A percentile compares a stretch with the other conserved stretches of the same genome.
Conservation (phyloP, 2,797 vertebrate species). For the Microchirus variegatus region DNA sequence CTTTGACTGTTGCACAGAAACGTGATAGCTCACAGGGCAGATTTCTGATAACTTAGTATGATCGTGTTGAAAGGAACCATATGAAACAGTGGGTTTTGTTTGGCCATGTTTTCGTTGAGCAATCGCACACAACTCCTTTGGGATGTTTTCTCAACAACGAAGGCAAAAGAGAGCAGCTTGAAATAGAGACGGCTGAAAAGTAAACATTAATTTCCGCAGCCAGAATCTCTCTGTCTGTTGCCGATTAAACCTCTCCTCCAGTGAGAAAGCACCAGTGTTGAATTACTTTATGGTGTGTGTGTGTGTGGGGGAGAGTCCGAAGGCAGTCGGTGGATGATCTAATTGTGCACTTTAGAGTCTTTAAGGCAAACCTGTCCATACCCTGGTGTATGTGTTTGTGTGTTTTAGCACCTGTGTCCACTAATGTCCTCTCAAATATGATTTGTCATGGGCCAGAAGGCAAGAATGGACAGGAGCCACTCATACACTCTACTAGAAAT, state of each 20-base stretch:
- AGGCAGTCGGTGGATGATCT: slow-evolving; percentile 49
- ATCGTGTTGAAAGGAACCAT: slow-evolving; percentile 58
- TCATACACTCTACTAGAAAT: too few species aligned
- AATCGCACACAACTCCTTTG: slow-evolving; percentile 65
- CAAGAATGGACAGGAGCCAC: neutral
- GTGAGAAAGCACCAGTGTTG: slow-evolving; percentile 49
- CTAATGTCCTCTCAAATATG: slow-evolving; percentile 55
- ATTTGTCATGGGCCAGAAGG: slow-evolving; percentile 55
- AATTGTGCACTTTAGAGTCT: slow-evolving; percentile 44
- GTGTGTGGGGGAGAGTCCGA: slow-evolving; percentile 16
- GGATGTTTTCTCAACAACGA: slow-evolving; percentile 70
- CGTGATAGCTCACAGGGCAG: neutral
- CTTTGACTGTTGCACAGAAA: slow-evolving; percentile 28
- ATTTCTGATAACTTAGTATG: slow-evolving; percentile 41
- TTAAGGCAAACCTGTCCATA: slow-evolving; percentile 21
- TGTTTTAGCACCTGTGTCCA: slow-evolving; percentile 31
- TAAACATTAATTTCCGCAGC: slow-evolving; percentile 79
- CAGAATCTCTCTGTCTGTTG: slow-evolving; percentile 73
- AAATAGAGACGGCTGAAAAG: slow-evolving; percentile 70
- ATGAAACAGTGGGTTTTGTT: slow-evolving; percentile 48
- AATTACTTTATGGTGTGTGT: slow-evolving; percentile 40
- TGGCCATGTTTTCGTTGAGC: slow-evolving; percentile 41
- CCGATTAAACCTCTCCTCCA: slow-evolving; percentile 58
- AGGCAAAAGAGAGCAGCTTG: slow-evolving; percentile 52
- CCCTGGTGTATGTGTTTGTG: slow-evolving; percentile 16